Percentiles rank a stretch among this genome's conserved stretches.
Conservation (phyloP, 2,113 vertebrate species). For the Lichenostomus cassidix region DNA sequence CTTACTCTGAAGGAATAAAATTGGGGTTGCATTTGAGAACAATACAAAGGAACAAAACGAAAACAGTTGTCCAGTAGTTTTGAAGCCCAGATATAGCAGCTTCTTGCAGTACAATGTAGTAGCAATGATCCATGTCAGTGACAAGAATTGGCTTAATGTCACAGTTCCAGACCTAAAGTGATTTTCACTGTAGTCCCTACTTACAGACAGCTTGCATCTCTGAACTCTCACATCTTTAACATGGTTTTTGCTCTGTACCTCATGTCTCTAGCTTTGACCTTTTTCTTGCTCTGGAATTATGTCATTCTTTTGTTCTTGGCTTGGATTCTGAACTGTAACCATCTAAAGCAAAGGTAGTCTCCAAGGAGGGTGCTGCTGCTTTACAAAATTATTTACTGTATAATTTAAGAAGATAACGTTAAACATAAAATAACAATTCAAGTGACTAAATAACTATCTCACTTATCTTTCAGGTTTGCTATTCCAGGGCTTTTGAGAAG, state of each 20-base stretch:
- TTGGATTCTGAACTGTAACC: background rate
- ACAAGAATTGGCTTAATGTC: background rate
- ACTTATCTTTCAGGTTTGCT: background rate
- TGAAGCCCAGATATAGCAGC: background rate
- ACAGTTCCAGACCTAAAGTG: background rate
- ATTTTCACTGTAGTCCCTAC: background rate
- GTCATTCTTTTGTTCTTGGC: background rate
- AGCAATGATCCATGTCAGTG: background rate
- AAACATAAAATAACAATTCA: background rate
- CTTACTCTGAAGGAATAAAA: background rate
- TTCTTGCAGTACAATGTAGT: background rate
- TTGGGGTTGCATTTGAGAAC: background rate
- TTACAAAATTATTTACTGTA: background rate
- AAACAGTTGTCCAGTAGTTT: background rate
- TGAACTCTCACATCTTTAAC: background rate
- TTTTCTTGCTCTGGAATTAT: background rate
- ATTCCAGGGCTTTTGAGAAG: background rate
- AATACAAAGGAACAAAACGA: background rate
- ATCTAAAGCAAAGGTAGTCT: background rate
- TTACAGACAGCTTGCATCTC: fast-evolving
- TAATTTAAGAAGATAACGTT: background rate
- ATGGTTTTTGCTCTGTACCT: background rate
- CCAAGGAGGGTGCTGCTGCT: background rate
- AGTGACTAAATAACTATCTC: background rate
- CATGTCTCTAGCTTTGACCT: background rate